A percentile compares a stretch with the other conserved stretches of the same genome.
These are phyloP conservation scores for Pollenia amentaria DNA, from an alignment of 2,888 invertebrate species.

Conservation along the genomic window DNA sequence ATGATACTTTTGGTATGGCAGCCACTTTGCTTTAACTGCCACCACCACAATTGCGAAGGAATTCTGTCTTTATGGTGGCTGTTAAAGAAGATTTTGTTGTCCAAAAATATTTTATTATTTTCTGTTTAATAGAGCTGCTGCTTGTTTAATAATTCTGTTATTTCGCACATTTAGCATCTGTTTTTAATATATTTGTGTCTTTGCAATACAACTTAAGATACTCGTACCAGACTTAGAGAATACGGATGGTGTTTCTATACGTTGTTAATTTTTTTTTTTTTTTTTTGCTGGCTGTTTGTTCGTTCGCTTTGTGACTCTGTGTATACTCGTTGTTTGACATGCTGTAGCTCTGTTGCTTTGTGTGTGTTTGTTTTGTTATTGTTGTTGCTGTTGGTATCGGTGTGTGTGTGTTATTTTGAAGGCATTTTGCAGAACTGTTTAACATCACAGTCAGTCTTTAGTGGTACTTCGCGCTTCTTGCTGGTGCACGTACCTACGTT, in stretches of 20 bases:
- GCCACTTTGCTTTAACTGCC: conserved; percentile 32
- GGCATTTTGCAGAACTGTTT: conserved; percentile 83
- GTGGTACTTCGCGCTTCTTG: conserved; percentile 83
- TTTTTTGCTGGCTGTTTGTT: conserved; percentile 60
- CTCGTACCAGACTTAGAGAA: conserved; percentile 22
- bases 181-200: conserved; percentile 26
- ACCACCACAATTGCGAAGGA: conserved; percentile 3
- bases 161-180: conserved; percentile 56
- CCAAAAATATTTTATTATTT: background rate
- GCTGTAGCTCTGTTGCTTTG: conserved; percentile 65
- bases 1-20: conserved; percentile 19
- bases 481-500: conserved; percentile 77
- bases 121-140: conserved; percentile 58
- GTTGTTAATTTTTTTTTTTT: conserved; percentile 1
- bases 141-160: conserved; percentile 18
- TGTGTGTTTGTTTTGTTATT: conserved; percentile 29
- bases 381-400: conserved; percentile 9
- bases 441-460: conserved; percentile 82
- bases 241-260: conserved; percentile 7
- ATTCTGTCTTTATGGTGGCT: conserved; percentile 1
- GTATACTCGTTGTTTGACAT: conserved; percentile 69
- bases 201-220: conserved; percentile 3
- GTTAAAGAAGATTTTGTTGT: conserved; percentile 11
- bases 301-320: conserved; percentile 75
- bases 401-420: conserved; percentile 56